Base-by-base conservation (phyloP, 2,797 vertebrate species). In the Malurus splendens region DNA sequence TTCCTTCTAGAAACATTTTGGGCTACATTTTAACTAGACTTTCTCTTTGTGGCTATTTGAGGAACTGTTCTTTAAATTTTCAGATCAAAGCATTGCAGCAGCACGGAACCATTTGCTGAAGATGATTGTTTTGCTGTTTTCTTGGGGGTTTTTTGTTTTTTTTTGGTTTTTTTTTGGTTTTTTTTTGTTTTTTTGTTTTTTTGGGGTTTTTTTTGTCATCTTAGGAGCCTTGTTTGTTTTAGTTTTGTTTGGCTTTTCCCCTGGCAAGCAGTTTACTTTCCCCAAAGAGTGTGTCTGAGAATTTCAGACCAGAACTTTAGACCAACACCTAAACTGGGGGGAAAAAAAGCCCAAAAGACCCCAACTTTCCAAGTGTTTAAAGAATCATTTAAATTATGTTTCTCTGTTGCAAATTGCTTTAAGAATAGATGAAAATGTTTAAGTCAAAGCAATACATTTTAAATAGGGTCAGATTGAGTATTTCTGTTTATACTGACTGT, bases 301-400 rank as follows among this genome's bases (percentile, higher is more conserved):
- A 65, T 68, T 72, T 78, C 36, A 74, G 23, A 51, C 13, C 25
- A 54, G n/a, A 54, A 68, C 17, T 74, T 67, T 17, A 74, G 19
- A 44, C 17, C 23, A 50, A 8, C 22, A 32, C 3, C 18, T 42
- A 44, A 32, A 50, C 4, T 13, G 12, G 9, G 7, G 7, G 10
- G 1, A 1, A 15, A 15, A 15, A 27, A 9, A 4, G 2, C 23
- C 51, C 3, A 23, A 45, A 5, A 4, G 6, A 4, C 4, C 8
- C 3, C 5, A 5, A 14, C 5, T 32, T 65, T 51, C 25, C 16
- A 60, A 48, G 11, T 48, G 32, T 13, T 14, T 1, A 36, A 82
- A 86, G 59, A 62, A 23, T 5, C 0, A 20, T 50, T 60, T 39
- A 33, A 45, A 18, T 44, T 7, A 33, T 38, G 4, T 54, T 77